Percentiles rank a stretch among this genome's conserved stretches.
phyloP scores from a whole-genome alignment of 2,113 vertebrate genomes.

The Alligator mississippiensis region DNA sequence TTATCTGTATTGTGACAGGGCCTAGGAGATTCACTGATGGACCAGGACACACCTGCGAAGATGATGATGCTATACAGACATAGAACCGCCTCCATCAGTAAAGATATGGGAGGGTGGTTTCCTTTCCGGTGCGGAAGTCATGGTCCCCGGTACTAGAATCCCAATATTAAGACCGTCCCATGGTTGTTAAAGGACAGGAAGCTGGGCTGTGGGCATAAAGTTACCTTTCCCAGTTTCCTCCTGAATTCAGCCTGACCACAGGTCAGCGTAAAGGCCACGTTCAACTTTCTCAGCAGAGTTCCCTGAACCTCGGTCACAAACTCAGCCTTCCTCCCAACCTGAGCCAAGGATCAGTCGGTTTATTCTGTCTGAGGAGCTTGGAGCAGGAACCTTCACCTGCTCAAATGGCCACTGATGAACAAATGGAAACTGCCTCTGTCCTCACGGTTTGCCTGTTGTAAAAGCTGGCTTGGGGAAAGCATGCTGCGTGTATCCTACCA shows the following conservation, averaged over 20 bases:
- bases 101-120: background rate
- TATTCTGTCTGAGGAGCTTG: accelerated
- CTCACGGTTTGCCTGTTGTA: background rate
- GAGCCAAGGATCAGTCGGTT: accelerated
- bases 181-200: background rate
- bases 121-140: background rate
- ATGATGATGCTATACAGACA: background rate
- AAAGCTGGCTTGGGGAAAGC: background rate
- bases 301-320: accelerated
- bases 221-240: background rate
- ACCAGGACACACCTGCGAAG: background rate
- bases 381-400: accelerated
- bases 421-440: too few relatives aligned
- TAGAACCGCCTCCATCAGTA: background rate
- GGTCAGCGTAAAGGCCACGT: background rate
- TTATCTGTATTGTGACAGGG: background rate
- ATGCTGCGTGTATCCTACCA: background rate
- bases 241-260: background rate
- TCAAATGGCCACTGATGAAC: accelerated
- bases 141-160: background rate
- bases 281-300: background rate
- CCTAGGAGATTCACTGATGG: background rate
- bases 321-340: background rate
- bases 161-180: background rate
- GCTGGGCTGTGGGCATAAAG: background rate